phyloP scores from a whole-genome alignment of 2,888 invertebrate species.

The Drosophila paracracens region DNA sequence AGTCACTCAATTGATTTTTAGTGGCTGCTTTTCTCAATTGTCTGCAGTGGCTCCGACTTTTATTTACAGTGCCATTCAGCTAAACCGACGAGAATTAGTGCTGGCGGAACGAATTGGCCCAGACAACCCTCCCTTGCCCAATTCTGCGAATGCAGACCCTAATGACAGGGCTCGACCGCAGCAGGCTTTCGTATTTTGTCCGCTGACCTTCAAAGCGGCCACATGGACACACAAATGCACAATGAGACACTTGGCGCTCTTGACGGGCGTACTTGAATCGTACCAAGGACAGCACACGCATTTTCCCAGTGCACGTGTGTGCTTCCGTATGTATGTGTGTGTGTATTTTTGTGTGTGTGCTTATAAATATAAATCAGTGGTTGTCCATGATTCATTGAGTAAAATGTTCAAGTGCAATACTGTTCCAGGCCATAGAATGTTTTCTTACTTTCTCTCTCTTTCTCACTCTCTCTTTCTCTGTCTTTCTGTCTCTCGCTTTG shows the following conservation, averaged over 20 bases:
- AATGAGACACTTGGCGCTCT: constrained; percentile 78
- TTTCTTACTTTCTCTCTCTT: not conserved
- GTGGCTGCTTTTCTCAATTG: constrained; percentile 65
- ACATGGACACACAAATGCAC: constrained; percentile 69
- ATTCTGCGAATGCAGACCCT: constrained; percentile 16
- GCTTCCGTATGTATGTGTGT: constrained; percentile 13
- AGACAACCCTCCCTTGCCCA: constrained; percentile 14
- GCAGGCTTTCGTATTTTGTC: constrained; percentile 25
- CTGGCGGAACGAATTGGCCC: constrained; percentile 11
- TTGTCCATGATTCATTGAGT: constrained; percentile 80
- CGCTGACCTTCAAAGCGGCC: constrained; percentile 61
- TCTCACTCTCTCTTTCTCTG: not conserved
- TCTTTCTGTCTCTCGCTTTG: constrained; percentile 1
- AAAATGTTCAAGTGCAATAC: constrained; percentile 56
- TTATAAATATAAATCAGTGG: constrained; percentile 81
- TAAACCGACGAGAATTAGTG: constrained; percentile 8
- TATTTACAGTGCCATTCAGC: constrained; percentile 49
- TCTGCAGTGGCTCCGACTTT: constrained; percentile 52
- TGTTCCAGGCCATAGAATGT: constrained; percentile 20
- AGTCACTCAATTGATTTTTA: constrained; percentile 76
- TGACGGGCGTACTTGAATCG: constrained; percentile 75
- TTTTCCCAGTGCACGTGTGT: constrained; percentile 15
- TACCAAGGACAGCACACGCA: constrained; percentile 73
- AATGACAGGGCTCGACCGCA: constrained; percentile 65
- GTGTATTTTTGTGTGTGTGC: constrained; percentile 26